These are phyloP conservation scores for Syngnathus floridae DNA, from an alignment of 2,113 vertebrate genomes.

Conservation along the genomic window DNA sequence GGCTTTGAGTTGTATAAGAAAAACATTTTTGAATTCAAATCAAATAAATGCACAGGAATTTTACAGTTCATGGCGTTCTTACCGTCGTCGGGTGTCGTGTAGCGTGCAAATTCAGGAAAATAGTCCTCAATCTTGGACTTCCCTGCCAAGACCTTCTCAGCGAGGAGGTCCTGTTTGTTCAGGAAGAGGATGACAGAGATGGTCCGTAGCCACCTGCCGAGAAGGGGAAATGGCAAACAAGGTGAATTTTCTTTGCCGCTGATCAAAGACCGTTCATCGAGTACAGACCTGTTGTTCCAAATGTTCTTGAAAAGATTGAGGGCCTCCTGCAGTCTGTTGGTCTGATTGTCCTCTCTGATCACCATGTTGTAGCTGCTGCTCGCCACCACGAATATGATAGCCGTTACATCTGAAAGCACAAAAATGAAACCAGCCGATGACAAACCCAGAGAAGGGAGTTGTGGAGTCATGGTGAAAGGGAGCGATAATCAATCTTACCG, in stretches of 20 bases:
- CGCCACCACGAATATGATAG: slow-evolving; percentile 98
- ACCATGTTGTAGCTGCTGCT: slow-evolving; percentile 99
- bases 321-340: slow-evolving; percentile 97
- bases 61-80: slow-evolving; percentile 22
- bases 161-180: slow-evolving; percentile 98
- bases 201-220: slow-evolving; percentile 92
- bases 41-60: background rate
- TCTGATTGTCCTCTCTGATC: slow-evolving; percentile 98
- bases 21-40: background rate
- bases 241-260: slow-evolving; percentile 12
- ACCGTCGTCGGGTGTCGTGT: slow-evolving; percentile 98
- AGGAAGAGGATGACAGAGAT: slow-evolving; percentile 99
- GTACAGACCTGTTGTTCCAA: slow-evolving; percentile 95
- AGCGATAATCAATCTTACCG: slow-evolving; percentile 63
- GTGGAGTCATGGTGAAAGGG: background rate
- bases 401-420: slow-evolving; percentile 83
- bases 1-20: background rate
- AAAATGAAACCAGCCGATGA: slow-evolving; percentile 14
- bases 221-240: slow-evolving; percentile 6
- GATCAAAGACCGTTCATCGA: background rate
- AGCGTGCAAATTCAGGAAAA: slow-evolving; percentile 96
- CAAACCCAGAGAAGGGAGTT: background rate
- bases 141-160: slow-evolving; percentile 95
- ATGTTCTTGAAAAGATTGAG: slow-evolving; percentile 99
- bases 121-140: slow-evolving; percentile 99